phyloP scores from a whole-genome alignment of 2,113 vertebrate genomes.

The Oncorhynchus clarkii region DNA sequence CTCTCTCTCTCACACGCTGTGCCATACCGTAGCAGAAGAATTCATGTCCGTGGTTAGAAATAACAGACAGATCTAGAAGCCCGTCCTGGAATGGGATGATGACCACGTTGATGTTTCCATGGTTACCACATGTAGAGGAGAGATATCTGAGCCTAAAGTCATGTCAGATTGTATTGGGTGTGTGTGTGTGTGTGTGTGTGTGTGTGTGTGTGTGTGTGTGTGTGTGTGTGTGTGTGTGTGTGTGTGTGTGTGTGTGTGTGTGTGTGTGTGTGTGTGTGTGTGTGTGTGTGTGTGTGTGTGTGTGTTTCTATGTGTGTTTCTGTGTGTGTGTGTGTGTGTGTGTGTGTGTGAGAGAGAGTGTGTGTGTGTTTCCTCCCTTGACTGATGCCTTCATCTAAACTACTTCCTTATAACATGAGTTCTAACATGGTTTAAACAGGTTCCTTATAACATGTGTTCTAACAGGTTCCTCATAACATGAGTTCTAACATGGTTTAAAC shows the following conservation, averaged over 20 bases:
- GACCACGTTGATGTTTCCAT: constrained; percentile 53
- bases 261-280: no score
- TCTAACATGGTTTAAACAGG: no score
- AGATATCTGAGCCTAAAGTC: constrained; percentile 41
- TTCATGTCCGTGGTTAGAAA: constrained; percentile 47
- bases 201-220: not conserved
- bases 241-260: not conserved
- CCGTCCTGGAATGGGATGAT: constrained; percentile 63
- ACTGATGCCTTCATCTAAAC: no score
- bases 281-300: no score
- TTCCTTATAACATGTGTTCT: no score
- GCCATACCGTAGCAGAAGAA: constrained; percentile 41
- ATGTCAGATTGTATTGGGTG: not conserved
- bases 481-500: no score
- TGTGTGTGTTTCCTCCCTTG: no score
- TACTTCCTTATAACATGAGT: no score
- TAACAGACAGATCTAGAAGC: constrained; percentile 41
- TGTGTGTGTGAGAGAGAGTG: not conserved
- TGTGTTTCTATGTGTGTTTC: no score
- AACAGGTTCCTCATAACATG: no score
- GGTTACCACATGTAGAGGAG: constrained; percentile 49
- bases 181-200: not conserved
- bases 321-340: not conserved
- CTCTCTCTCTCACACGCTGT: no score
- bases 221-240: no score